Evolutionary conservation across 2,113 vertebrate genomes (phyloP).

Genomic region (Perca schrenkii): DNA sequence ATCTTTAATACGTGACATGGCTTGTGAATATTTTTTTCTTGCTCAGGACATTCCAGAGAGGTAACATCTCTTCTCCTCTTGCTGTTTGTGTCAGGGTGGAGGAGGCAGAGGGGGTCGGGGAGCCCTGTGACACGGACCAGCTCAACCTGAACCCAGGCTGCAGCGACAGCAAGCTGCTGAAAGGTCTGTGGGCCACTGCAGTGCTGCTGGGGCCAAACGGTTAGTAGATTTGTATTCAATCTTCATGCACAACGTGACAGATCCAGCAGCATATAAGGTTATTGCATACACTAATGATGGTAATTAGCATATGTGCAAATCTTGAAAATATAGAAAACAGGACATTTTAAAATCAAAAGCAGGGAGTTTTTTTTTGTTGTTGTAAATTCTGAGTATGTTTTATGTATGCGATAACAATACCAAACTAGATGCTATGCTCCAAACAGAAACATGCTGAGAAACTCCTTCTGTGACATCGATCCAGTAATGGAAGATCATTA

Average conservation of each 20-base stretch:
- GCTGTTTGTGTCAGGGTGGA: slow-evolving; percentile 85
- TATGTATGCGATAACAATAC: neutral
- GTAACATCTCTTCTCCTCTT: slow-evolving; percentile 30
- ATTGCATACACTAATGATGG: neutral
- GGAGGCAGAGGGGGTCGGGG: slow-evolving; percentile 91
- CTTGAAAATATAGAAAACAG: neutral
- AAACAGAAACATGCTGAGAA: neutral
- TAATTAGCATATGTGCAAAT: neutral
- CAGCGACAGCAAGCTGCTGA: slow-evolving; percentile 89
- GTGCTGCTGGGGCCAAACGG: slow-evolving; percentile 87
- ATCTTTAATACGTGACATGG: neutral
- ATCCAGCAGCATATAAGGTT: neutral
- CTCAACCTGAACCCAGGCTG: slow-evolving; percentile 90
- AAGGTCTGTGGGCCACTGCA: slow-evolving; percentile 90
- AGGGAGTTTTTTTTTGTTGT: neutral
- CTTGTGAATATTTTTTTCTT: neutral
- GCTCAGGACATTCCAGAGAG: neutral
- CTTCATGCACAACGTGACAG: neutral
- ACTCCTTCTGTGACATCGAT: too few species aligned
- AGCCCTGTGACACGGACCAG: slow-evolving; percentile 90
- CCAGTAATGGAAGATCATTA: too few species aligned
- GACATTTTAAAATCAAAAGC: neutral
- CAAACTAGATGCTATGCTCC: neutral
- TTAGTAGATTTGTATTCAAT: slow-evolving; percentile 72
- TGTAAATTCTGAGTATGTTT: neutral